phyloP scores from a whole-genome alignment of 2,797 vertebrate species.

The Toxotes lorentzi region DNA sequence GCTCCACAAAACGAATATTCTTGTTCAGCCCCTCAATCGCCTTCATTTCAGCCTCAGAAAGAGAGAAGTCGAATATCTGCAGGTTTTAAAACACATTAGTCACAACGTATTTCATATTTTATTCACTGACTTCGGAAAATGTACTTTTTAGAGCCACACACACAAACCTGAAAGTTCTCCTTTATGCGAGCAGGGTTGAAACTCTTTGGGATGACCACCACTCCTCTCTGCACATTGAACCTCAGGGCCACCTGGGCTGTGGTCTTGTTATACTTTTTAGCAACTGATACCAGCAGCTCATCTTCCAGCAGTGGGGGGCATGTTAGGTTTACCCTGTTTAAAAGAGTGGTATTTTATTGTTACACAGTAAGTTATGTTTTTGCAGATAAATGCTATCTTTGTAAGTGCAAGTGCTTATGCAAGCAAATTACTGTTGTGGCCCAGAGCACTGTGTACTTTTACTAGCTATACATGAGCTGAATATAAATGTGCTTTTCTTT shows the following conservation, averaged over 20 bases:
- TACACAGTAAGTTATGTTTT: not conserved
- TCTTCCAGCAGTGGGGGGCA: slow-evolving; percentile 91
- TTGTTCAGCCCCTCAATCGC: slow-evolving; percentile 91
- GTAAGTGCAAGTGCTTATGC: not conserved
- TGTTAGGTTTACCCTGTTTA: slow-evolving; percentile 92
- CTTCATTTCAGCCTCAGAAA: slow-evolving; percentile 92
- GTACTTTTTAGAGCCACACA: not conserved
- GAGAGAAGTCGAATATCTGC: slow-evolving; percentile 94
- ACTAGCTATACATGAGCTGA: not conserved
- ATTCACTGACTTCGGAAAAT: not conserved
- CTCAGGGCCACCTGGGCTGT: slow-evolving; percentile 91
- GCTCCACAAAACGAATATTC: slow-evolving; percentile 91
- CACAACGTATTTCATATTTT: slow-evolving; percentile 72
- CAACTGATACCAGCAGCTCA: slow-evolving; percentile 84
- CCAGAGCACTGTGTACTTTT: not conserved
- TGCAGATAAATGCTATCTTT: not conserved
- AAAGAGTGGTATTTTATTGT: not conserved
- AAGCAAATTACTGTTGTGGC: not conserved
- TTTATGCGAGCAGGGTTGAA: slow-evolving; percentile 87
- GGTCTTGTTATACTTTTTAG: slow-evolving; percentile 90
- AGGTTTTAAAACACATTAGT: slow-evolving; percentile 13
- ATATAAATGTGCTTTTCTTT: not conserved
- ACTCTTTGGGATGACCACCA: slow-evolving; percentile 96
- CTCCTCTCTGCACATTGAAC: slow-evolving; percentile 91
- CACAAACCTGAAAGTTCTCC: slow-evolving; percentile 93